phyloP scores from a whole-genome alignment of 2,888 invertebrate genomes.

The Tuberolachnus salignus region DNA sequence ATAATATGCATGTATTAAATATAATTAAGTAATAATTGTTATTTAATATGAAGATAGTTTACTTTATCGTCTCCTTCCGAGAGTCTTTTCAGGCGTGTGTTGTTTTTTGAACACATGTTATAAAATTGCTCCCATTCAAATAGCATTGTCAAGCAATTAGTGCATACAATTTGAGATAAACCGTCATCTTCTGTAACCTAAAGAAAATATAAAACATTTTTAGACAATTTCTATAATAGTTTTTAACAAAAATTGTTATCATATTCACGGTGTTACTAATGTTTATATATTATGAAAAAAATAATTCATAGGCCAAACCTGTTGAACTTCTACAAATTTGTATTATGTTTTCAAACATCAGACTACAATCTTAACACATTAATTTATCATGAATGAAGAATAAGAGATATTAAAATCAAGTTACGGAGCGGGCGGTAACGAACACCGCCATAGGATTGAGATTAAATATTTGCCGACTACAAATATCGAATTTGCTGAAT shows the following conservation, averaged over 20 bases:
- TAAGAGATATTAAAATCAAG: no score
- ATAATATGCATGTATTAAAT: not conserved
- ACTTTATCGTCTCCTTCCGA: slow-evolving; percentile 52
- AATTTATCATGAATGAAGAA: no score
- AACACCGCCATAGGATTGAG: no score
- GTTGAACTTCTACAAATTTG: no score
- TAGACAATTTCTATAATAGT: not conserved
- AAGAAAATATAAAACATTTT: slow-evolving; percentile 1
- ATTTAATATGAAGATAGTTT: slow-evolving; percentile 14
- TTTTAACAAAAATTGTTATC: not conserved
- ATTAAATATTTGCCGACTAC: no score
- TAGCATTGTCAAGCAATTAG: slow-evolving; percentile 52
- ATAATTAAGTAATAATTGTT: not conserved
- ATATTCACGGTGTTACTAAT: no score
- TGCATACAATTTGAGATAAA: slow-evolving; percentile 58
- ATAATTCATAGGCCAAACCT: no score
- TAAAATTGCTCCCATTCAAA: slow-evolving; percentile 57
- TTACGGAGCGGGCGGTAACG: no score
- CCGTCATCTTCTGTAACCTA: slow-evolving; percentile 58
- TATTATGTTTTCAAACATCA: no score
- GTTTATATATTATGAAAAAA: no score
- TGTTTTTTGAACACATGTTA: slow-evolving; percentile 57
- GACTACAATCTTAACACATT: no score
- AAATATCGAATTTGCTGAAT: no score
- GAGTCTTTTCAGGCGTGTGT: slow-evolving; percentile 24